A percentile compares a stretch with the other conserved stretches of the same genome.
Evolutionary conservation across 2,888 invertebrate species (phyloP).

Genomic region (Drosophila pseudotalamancana): DNA sequence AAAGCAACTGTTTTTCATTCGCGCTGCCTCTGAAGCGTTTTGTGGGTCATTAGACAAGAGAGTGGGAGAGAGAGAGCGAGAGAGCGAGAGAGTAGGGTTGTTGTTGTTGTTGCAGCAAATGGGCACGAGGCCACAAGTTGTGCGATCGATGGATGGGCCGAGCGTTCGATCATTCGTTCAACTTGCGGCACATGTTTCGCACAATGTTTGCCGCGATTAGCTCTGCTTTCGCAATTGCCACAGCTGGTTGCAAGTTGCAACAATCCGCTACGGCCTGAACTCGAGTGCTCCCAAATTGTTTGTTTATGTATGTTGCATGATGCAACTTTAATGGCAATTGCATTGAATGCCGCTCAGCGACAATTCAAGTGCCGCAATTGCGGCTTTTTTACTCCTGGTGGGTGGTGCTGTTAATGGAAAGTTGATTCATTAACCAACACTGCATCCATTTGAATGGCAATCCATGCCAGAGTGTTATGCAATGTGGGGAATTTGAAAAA

Average conservation of each 20-base stretch:
- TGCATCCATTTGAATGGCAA: background rate
- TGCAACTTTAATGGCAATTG: conserved; percentile 37
- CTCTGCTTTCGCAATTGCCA: conserved; percentile 58
- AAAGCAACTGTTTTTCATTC: conserved; percentile 59
- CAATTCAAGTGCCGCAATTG: background rate
- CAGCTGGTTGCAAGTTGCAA: conserved; percentile 33
- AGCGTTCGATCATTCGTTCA: conserved; percentile 32
- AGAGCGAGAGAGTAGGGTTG: no score
- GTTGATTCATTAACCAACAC: conserved; percentile 1
- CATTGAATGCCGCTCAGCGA: conserved; percentile 1
- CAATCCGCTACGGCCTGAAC: conserved; percentile 15
- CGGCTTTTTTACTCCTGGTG: conserved; percentile 3
- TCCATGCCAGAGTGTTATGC: background rate
- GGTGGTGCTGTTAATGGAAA: conserved; percentile 1
- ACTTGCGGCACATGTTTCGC: conserved; percentile 58
- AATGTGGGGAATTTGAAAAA: background rate
- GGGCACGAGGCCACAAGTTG: conserved; percentile 21
- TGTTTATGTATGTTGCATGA: conserved; percentile 28
- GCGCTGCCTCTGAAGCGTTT: conserved; percentile 30
- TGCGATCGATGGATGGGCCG: conserved; percentile 31
- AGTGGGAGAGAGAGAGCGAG: background rate
- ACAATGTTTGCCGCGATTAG: conserved; percentile 41
- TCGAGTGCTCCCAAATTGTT: conserved; percentile 23
- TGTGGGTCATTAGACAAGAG: conserved; percentile 68
- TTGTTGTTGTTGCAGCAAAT: background rate